Evolutionary conservation across 2,113 vertebrate species (phyloP).

Genomic region (Epinephelus lanceolatus): DNA sequence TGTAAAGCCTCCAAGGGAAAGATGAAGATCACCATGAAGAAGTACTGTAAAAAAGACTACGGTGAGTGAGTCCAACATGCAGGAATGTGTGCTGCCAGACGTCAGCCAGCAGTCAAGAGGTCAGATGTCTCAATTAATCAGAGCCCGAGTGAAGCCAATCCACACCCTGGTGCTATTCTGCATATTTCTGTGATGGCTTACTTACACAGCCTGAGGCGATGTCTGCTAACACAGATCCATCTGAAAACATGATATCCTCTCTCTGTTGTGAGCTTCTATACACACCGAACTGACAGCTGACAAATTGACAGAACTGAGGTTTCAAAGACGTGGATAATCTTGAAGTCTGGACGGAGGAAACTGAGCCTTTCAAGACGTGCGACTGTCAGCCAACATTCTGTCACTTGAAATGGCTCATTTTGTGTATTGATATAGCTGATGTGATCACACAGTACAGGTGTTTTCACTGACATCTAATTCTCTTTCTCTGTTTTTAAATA

Average conservation of each 20-base stretch:
- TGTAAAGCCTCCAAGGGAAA: conserved; percentile 98
- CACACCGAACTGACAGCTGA: conserved; percentile 9
- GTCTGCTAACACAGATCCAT: conserved; percentile 16
- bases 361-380: conserved; percentile 23
- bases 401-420: conserved; percentile 1
- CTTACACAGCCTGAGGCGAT: conserved; percentile 40
- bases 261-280: conserved; percentile 20
- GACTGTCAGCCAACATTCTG: conserved; percentile 16
- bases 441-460: conserved; percentile 4
- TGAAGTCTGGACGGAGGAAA: background rate
- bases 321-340: background rate
- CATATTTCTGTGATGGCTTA: conserved; percentile 53
- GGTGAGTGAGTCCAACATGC: conserved; percentile 87
- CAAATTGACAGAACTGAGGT: background rate
- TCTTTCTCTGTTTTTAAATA: background rate
- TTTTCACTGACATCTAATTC: conserved; percentile 3
- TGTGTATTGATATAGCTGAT: conserved; percentile 15
- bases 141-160: conserved; percentile 25
- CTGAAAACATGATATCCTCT: conserved; percentile 15
- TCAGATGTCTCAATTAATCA: conserved; percentile 68
- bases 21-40: conserved; percentile 99
- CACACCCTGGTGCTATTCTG: conserved; percentile 30
- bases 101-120: conserved; percentile 50
- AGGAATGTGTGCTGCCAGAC: conserved; percentile 36
- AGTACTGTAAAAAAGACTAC: conserved; percentile 99